These are phyloP conservation scores for Drosophila kuntzei DNA, from an alignment of 2,888 invertebrate species.

Conservation along the genomic window DNA sequence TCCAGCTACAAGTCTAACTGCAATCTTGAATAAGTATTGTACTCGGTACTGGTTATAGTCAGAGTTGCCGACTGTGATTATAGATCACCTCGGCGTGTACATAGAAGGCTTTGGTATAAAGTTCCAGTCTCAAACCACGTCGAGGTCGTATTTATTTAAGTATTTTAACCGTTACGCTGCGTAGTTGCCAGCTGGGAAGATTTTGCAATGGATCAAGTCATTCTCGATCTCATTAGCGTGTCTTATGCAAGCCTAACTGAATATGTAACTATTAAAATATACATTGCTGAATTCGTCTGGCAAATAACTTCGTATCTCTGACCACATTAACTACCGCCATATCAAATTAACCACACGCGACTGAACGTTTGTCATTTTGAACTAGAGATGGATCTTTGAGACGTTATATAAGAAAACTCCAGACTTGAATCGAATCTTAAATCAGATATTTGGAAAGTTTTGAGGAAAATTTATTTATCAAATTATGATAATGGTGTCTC, in stretches of 20 bases:
- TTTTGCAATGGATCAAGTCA: constrained; percentile 30
- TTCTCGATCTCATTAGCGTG: constrained; percentile 31
- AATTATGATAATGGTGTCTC: background rate
- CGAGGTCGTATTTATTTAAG: constrained; percentile 52
- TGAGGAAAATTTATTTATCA: background rate
- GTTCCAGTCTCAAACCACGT: constrained; percentile 30
- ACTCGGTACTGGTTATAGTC: constrained; percentile 14
- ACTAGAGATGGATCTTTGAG: constrained; percentile 10
- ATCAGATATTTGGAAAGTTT: constrained; percentile 3
- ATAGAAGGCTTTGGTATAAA: constrained; percentile 5
- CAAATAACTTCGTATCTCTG: constrained; percentile 6
- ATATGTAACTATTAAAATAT: constrained; percentile 2
- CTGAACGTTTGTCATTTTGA: constrained; percentile 22
- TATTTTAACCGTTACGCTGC: constrained; percentile 59
- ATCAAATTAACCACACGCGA: constrained; percentile 58
- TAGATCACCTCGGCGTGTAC: background rate
- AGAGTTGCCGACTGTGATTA: constrained; percentile 6
- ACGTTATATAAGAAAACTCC: constrained; percentile 8
- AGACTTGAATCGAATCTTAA: background rate
- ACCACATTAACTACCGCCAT: constrained; percentile 25
- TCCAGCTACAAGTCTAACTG: constrained; percentile 16
- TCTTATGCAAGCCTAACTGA: constrained; percentile 23
- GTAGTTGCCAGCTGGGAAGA: constrained; percentile 31
- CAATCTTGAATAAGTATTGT: constrained; percentile 4
- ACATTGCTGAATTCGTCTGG: constrained; percentile 28